Percentiles rank a stretch among this genome's conserved stretches.
These are phyloP conservation scores for Myiotriccus ornatus DNA, from an alignment of 2,797 vertebrate genomes.

Conservation along the genomic window DNA sequence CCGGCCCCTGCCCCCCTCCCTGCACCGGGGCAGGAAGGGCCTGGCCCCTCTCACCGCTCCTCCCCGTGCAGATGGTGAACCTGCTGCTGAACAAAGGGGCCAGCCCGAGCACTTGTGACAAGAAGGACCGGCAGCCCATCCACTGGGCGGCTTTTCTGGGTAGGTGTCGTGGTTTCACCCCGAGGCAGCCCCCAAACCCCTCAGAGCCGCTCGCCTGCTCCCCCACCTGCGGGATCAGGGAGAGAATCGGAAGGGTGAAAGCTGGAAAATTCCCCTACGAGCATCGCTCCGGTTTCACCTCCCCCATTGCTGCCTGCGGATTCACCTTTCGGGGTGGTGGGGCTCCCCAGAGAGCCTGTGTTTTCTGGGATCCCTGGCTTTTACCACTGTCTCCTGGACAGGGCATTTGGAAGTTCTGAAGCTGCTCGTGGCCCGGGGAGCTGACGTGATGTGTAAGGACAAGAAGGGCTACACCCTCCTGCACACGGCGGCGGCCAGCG, in stretches of 20 bases:
- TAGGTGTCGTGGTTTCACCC: constrained; percentile 19
- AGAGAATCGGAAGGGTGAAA: neutral
- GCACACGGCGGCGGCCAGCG: constrained; percentile 91
- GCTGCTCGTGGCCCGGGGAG: constrained; percentile 89
- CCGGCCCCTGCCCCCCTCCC: neutral
- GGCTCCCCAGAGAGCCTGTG: rapidly evolving
- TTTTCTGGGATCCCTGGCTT: rapidly evolving
- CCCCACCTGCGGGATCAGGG: neutral
- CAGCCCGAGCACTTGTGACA: constrained; percentile 91
- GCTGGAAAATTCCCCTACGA: neutral
- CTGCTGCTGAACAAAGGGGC: constrained; percentile 94
- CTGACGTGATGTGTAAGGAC: constrained; percentile 90
- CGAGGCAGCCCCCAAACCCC: neutral
- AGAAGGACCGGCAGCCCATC: constrained; percentile 92
- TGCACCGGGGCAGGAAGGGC: neutral
- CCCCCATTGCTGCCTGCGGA: rapidly evolving
- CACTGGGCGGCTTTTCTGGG: constrained; percentile 95
- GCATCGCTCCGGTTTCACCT: rapidly evolving
- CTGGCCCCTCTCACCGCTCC: neutral
- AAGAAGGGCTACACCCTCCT: constrained; percentile 94
- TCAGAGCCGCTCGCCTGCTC: neutral
- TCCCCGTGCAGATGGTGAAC: constrained; percentile 84
- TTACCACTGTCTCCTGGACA: neutral
- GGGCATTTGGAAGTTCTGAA: constrained; percentile 93
- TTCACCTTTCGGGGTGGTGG: too few species aligned